Evolutionary conservation across 2,113 vertebrate genomes (phyloP), one percentile per base, ranked within the genome.

Genomic region (Nerophis lumbriciformis): DNA sequence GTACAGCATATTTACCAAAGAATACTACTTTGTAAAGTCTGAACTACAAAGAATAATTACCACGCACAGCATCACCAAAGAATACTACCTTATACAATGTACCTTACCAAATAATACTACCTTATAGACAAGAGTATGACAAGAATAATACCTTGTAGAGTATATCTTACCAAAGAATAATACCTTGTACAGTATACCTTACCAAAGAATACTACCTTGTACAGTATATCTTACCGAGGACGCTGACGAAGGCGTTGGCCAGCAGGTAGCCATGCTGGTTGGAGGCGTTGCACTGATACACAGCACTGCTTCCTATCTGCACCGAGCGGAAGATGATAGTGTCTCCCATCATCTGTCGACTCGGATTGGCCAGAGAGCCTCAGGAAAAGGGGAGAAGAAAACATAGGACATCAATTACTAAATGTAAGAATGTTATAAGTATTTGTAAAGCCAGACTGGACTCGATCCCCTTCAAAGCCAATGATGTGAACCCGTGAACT

Each of bases 231-330:
- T 49, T 89, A 98, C 97, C 95, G 5, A 99, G 89, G 36, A 98
- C 90, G 0, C 88, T 96, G 89, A 99, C 91, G 0, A 98, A 98
- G 69, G 95, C 96, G 0, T 99, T 99, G 85, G 94, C 93, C 53
- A 99, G 84, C 66, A 99, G 89, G 75, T 98, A 98, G 48, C 96
- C 96, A 0, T 98, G 95, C 71, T 95, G 90, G 0, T 98, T 99
- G 72, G 97, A 98, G 0, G 94, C 96, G 6, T 99, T 98, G 85
- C 97, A 99, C 59, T 99, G 97, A 79, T 97, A 99, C 21, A 99
- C 96, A 0, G 92, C 94, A 0, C 95, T 95, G 86, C 90, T 93
- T 61, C 94, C 96, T 1, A 95, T 94, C 87, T 95, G 94, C 16
- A 94, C 96, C 0, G 93, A 92, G 7, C 91, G 91, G 77, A 99